Evolutionary conservation across 2,113 vertebrate species (phyloP).

Genomic region (Neotragus moschatus): DNA sequence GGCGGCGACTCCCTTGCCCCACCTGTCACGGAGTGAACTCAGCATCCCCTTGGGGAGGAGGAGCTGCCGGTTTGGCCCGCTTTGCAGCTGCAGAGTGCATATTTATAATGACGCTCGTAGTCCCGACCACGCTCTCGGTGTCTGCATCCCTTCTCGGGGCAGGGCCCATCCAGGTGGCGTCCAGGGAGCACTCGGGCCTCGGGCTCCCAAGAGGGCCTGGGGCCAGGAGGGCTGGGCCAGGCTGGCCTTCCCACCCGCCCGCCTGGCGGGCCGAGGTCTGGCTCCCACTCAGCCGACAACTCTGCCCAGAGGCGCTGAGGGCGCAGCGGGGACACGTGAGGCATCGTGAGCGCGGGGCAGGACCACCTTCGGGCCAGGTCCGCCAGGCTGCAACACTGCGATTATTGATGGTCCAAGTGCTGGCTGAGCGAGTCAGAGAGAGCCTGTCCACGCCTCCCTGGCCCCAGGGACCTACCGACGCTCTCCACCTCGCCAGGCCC

Average conservation of each 20-base stretch:
- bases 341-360: rapidly evolving
- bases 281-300: too few relatives aligned
- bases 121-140: neutral
- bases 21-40: neutral
- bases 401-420: neutral
- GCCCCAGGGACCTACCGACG: rapidly evolving
- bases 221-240: neutral
- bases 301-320: neutral
- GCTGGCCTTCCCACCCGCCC: neutral
- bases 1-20: neutral
- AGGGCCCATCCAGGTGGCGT: rapidly evolving
- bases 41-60: neutral
- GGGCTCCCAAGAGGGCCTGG: rapidly evolving
- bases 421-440: neutral
- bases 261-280: neutral
- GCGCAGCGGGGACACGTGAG: neutral
- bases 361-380: neutral
- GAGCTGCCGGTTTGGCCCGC: neutral
- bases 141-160: neutral
- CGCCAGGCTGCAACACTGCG: neutral
- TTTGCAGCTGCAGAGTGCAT: neutral
- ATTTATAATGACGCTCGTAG: neutral
- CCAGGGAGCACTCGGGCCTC: too few relatives aligned
- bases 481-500: neutral
- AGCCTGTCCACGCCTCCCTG: neutral